These are phyloP conservation scores for Lytechinus pictus DNA, from an alignment of 35 echinoderm and acorn worm species.

Conservation along the genomic window DNA sequence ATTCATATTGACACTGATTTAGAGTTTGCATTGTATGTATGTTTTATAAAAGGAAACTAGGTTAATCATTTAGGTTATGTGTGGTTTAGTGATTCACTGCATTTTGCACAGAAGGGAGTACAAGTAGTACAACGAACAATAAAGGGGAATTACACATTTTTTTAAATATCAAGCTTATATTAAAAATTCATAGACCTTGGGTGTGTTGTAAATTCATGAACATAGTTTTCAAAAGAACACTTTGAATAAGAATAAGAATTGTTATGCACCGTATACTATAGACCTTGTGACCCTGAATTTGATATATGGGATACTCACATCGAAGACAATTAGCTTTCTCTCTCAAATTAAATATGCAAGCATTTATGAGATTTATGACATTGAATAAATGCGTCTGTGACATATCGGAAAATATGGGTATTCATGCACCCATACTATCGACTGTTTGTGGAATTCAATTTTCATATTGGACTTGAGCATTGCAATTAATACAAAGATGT, in stretches of 20 bases:
- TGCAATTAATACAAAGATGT: too few relatives aligned
- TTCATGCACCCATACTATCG: neutral
- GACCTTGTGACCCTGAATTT: neutral
- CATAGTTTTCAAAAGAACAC: neutral
- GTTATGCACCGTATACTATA: neutral
- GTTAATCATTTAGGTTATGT: slow-evolving; percentile 43
- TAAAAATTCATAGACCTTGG: neutral
- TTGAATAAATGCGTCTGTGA: neutral
- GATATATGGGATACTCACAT: neutral
- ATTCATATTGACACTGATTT: neutral
- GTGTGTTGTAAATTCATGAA: neutral
- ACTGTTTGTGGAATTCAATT: too few relatives aligned
- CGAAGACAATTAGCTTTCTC: neutral
- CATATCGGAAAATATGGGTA: neutral
- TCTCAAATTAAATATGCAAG: neutral
- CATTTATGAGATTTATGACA: neutral
- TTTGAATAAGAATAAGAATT: neutral
- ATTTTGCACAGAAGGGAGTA: neutral
- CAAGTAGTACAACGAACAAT: neutral
- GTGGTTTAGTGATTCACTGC: slow-evolving; percentile 17
- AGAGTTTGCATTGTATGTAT: neutral
- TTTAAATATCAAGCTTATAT: neutral
- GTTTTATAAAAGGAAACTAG: slow-evolving; percentile 7
- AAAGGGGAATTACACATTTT: neutral
- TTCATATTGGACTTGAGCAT: too few relatives aligned